These are phyloP conservation scores for Hypotaenidia philippensis DNA, from an alignment of 2,797 vertebrate genomes.

Conservation along the genomic window DNA sequence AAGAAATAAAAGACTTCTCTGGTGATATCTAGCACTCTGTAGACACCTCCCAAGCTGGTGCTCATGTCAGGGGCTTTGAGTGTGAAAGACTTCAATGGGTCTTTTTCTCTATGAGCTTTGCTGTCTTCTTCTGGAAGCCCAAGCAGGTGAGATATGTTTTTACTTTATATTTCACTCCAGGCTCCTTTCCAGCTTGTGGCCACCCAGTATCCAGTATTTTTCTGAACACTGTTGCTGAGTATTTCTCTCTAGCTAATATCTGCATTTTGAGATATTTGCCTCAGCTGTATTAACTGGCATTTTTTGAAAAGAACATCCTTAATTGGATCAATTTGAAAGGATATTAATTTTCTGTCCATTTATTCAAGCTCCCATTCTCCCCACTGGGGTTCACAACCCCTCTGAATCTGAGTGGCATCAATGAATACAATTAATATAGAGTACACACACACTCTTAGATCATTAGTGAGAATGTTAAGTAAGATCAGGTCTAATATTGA, in stretches of 20 bases:
- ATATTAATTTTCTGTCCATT: conserved; percentile 53
- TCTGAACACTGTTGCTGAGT: not conserved
- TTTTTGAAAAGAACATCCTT: not conserved
- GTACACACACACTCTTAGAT: not conserved
- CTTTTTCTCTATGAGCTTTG: not conserved
- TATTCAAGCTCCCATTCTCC: conserved; percentile 11
- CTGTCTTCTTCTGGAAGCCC: not conserved
- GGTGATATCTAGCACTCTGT: not conserved
- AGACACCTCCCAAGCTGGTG: not conserved
- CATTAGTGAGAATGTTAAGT: conserved; percentile 56
- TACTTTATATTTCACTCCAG: not conserved
- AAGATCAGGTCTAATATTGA: conserved; percentile 17
- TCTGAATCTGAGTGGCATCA: conserved; percentile 11
- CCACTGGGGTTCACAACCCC: conserved; percentile 24
- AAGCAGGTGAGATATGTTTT: not conserved
- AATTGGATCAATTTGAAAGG: conserved; percentile 50
- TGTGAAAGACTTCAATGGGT: not conserved
- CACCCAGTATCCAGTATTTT: not conserved
- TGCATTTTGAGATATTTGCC: not conserved
- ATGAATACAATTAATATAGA: conserved; percentile 52
- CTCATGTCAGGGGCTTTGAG: not conserved
- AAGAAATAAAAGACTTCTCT: not conserved
- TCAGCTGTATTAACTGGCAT: not conserved
- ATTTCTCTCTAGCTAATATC: not conserved
- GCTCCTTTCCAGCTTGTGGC: not conserved